A percentile compares a stretch with the other conserved stretches of the same genome.
Evolutionary conservation across 2,797 vertebrate species (phyloP).

Genomic region (Bovichtus diacanthus): DNA sequence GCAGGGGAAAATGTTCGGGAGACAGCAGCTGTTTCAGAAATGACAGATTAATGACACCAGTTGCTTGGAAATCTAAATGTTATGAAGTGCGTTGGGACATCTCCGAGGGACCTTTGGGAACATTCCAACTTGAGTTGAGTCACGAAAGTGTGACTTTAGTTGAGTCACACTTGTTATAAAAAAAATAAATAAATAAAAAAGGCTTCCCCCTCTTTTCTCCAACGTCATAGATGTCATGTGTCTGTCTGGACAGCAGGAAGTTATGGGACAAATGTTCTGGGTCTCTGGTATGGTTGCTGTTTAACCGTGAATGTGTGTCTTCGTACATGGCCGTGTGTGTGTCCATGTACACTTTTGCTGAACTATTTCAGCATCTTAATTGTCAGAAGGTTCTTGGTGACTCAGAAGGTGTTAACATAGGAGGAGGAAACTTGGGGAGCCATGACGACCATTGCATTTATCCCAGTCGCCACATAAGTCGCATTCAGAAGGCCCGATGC

Average conservation of each 20-base stretch:
- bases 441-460: neutral
- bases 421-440: slow-evolving; percentile 18
- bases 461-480: neutral
- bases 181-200: neutral
- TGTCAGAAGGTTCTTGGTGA: neutral
- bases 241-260: slow-evolving; percentile 40
- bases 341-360: neutral
- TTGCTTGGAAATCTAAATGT: slow-evolving; percentile 16
- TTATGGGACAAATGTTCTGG: slow-evolving; percentile 5
- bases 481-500: slow-evolving; percentile 2
- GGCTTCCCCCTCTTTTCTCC: neutral
- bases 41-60: slow-evolving; percentile 31
- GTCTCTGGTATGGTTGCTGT: neutral
- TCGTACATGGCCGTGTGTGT: neutral
- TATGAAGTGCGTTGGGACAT: neutral
- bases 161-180: no score
- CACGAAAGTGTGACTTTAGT: no score
- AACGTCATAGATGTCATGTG: slow-evolving; percentile 1
- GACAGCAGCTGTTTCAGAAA: slow-evolving; percentile 39
- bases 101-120: neutral
- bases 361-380: neutral
- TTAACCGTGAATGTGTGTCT: neutral
- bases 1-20: neutral
- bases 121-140: neutral
- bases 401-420: slow-evolving; percentile 5